Conservation (phyloP, 1,140 invertebrate species). For the Leptinotarsa texana region DNA sequence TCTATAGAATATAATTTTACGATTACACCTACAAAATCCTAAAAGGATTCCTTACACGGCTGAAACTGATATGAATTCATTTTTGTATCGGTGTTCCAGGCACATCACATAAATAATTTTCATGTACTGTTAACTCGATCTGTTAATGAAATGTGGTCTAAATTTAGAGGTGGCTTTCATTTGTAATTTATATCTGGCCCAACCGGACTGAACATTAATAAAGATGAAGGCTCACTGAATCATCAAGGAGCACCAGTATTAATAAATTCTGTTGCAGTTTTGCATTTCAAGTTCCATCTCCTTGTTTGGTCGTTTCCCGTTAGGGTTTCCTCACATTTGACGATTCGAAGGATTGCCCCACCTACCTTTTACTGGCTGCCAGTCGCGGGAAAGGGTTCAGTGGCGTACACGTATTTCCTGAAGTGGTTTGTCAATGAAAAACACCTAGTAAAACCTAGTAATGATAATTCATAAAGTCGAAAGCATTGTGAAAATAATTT, state of each 20-base stretch:
- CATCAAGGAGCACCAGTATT: not conserved
- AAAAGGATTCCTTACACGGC: no score
- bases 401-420: not conserved
- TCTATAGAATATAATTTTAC: no score
- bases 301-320: constrained; percentile 16
- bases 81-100: not conserved
- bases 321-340: constrained; percentile 12
- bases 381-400: not conserved
- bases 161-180: constrained; percentile 5
- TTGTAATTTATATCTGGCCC: not conserved
- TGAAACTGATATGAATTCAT: not conserved
- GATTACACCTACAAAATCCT: no score
- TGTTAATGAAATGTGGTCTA: constrained; percentile 8
- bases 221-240: constrained; percentile 7
- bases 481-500: no score
- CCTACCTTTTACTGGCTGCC: not conserved
- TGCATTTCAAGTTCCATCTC: constrained; percentile 5
- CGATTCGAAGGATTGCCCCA: not conserved
- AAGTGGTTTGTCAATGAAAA: no score
- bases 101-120: not conserved
- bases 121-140: constrained; percentile 5
- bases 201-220: constrained; percentile 8
- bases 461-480: no score
- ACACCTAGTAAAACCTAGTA: no score
- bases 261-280: constrained; percentile 6